Base-by-base conservation (phyloP, 2,113 vertebrate genomes). In the Myotis lucifugus region DNA sequence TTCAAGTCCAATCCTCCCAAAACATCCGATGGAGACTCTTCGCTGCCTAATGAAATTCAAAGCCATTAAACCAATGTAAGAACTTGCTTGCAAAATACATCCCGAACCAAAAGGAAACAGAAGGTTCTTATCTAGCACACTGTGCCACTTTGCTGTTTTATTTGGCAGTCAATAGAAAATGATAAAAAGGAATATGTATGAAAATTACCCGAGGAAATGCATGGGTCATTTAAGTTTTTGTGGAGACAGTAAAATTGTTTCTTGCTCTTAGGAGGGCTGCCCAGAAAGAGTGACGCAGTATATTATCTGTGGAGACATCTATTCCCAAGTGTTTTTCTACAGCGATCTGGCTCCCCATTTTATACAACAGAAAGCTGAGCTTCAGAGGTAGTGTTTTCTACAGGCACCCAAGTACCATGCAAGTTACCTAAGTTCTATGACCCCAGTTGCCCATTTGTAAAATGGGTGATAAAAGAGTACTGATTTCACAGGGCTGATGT, bases 31-130 rank as follows among this genome's bases (percentile, higher is more conserved):
- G 97, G 72, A 91, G 94, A 83, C 94, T 97, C 95, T 91, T 98
- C 95, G 94, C 82, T 98, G 92, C 98, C 98, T 98, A 97, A 94
- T 89, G 70, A 96, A 98, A 98, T 92, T 90, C 74, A 98, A 98
- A 98, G 92, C 52, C 83, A 82, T 95, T 89, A 90, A 67, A 52
- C 85, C 21, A 88, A 29, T 54, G 85, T 83, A 73, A 85, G 50
- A 93, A 94, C 93, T 3, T 69, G 70, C 66, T 82, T 90, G 21
- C 5, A 90, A 91, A 95, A 81, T 46, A 83, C 4, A 93, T 42
- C 23, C n/a, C 29, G 34, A 42, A 40, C 59, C 23, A 66, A 92
- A 92, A 95, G 74, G 37, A 25, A 72, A 77, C 4, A 11, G 18
- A 48, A 79, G 32, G 32, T 21, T n/a, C 48, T n/a, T 46, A 52